These are phyloP conservation scores for Cryptotis parvus DNA, from an alignment of 2,113 vertebrate species.

Conservation along the genomic window DNA sequence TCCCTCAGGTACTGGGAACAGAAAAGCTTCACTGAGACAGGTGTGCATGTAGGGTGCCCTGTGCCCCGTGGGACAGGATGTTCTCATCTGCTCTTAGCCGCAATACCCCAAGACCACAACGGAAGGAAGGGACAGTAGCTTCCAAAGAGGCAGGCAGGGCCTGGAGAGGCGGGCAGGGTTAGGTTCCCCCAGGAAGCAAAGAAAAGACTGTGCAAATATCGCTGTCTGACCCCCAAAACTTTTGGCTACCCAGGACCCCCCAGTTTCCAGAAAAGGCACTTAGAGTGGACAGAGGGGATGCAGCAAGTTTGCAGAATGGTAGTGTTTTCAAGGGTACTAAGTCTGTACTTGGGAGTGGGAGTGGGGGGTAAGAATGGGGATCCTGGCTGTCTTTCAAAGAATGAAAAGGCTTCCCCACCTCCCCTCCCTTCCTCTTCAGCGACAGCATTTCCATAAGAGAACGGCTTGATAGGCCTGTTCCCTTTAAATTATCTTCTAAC, in stretches of 20 bases:
- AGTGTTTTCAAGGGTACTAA: constrained; percentile 83
- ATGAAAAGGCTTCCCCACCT: constrained; percentile 82
- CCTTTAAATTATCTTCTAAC: constrained; percentile 91
- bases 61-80: not conserved
- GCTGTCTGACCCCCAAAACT: not conserved
- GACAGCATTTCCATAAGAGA: constrained; percentile 89
- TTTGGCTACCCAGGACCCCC: not conserved
- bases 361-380: constrained; percentile 68
- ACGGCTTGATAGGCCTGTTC: constrained; percentile 88
- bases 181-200: not conserved
- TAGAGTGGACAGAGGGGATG: constrained; percentile 66
- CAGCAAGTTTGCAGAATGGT: constrained; percentile 82
- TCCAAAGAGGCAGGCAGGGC: not conserved
- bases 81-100: not conserved
- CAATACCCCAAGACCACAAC: no score
- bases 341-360: constrained; percentile 76
- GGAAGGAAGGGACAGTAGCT: not conserved
- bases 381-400: constrained; percentile 84
- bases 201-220: not conserved
- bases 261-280: constrained; percentile 36
- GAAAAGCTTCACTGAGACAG: not conserved
- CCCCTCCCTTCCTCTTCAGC: constrained; percentile 83
- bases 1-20: not conserved
- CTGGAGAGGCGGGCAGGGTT: not conserved
- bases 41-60: not conserved